phyloP scores from a whole-genome alignment of 1,140 invertebrate genomes.

The Bombus balteatus region DNA sequence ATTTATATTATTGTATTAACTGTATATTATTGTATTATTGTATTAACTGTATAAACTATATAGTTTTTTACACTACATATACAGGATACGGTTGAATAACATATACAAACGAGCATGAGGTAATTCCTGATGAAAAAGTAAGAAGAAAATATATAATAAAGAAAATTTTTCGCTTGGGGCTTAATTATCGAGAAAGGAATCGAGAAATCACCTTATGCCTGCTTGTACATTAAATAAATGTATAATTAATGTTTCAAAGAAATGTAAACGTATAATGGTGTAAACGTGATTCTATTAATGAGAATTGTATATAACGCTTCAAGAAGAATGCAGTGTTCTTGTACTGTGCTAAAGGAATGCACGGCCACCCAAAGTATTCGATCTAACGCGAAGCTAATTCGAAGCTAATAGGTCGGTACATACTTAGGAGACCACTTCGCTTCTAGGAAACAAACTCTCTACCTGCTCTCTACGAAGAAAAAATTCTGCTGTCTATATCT shows the following conservation, averaged over 20 bases:
- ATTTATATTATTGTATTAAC: not conserved
- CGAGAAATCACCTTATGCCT: too few species aligned
- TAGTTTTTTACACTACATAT: too few species aligned
- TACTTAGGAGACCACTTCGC: constrained; percentile 14
- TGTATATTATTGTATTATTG: not conserved
- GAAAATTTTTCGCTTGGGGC: too few species aligned
- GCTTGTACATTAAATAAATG: too few species aligned
- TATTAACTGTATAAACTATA: too few species aligned
- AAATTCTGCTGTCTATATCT: not conserved
- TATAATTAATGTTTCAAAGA: not conserved
- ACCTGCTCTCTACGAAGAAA: constrained; percentile 15
- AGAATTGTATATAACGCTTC: not conserved
- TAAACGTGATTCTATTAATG: not conserved
- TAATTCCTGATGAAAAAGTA: too few species aligned
- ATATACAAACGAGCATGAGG: too few species aligned
- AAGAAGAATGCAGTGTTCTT: too few species aligned
- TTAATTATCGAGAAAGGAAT: too few species aligned
- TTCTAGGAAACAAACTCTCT: constrained; percentile 31
- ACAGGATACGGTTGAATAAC: too few species aligned
- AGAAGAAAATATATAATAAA: too few species aligned
- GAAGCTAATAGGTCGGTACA: not conserved
- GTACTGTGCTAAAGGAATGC: not conserved
- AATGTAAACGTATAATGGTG: not conserved
- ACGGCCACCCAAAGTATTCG: constrained; percentile 17
- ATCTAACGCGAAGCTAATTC: constrained; percentile 4